Evolutionary conservation across 2,797 vertebrate species (phyloP), one percentile per base, ranked within the genome.

Genomic region (Sebastes matsubarae): DNA sequence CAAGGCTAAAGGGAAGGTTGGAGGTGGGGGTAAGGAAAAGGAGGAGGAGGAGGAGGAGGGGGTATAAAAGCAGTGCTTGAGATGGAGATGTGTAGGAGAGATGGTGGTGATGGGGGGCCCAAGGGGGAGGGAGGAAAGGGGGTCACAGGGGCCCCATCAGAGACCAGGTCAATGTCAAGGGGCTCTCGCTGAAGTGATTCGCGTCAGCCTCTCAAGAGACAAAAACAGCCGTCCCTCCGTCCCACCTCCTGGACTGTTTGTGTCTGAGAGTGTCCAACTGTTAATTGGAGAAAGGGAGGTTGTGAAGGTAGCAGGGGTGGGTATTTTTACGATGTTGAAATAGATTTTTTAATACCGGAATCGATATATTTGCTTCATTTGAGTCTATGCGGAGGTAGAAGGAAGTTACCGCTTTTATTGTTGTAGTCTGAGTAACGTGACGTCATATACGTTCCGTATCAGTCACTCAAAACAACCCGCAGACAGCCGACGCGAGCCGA

Each of bases 151-250:
- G 87, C 78, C 85, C 88, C 82, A 85, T 75, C 59, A 50, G 80
- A 86, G 81, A 91, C 89, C 83, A 86, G 92, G 91, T 94, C 94
- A 92, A 91, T 94, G 93, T 96, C 93, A 95, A 96, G 93, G 89
- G 85, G 87, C 87, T 91, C 86, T 89, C 29, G 36, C 79, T 92
- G 81, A 90, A 92, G 79, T 75, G 83, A 90, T 92, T 90, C 87
- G 74, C 66, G 71, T 88, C 86, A 80, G 84, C 61, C 85, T 88
- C 88, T 87, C 81, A 12, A 77, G 84, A 89, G 88, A 93, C 86
- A 88, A 81, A 46, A 90, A 81, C 91, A 82, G 78, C 73, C 80
- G 20, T 75, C 72, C 60, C 81, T 46, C 36, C 24, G 79, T 73
- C 76, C 81, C 79, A 64, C 83, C 71, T 68, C 84, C 14, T 20